Base-by-base conservation (phyloP, 2,797 vertebrate genomes). In the Sardinella longiceps region DNA sequence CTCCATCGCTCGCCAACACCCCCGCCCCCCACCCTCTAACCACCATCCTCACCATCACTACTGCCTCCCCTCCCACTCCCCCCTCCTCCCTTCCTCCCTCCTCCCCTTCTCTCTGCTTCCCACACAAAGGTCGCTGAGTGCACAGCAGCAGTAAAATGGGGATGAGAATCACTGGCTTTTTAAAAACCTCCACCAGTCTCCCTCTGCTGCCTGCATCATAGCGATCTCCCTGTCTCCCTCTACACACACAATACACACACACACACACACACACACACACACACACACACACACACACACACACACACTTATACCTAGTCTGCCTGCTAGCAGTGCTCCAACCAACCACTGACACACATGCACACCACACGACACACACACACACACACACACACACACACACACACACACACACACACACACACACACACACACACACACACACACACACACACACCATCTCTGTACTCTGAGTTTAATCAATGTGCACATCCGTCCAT, bases 381-480 rank as follows among this genome's bases (percentile, higher is more conserved):
- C 63, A 70, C 14, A 12, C 25, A 66, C 28, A 33, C 60, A 66
- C 25, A 28, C 60, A 66, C 58, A 63, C 58, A 63, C 58, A 63
- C 58, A 63, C 58, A 28, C 58, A 11, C n/a, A 1, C n/a, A 28
- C 25, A 28, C 63, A 63, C n/a, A 25, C n/a, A 66, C 60, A 66
- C 60, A 66, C 60, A 66, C 25, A 28, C 60, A 30, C 58, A 9
- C 25, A 66, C 60, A 25, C 60, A 30, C 25, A 70, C 63, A 70
- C 66, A 74, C 70, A 77, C 70, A 43, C 1, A 39, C 70, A 77
- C 70, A 33, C 66, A 33, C 70, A 7, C 15, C 37, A 2, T 77
- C 70, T 77, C 70, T 39, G 70, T 43, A 20, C 20, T n/a, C n/a
- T n/a, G 70, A 77, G 70, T 43, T 77, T 77, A 77, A 77, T 77